Evolutionary conservation across 2,888 invertebrate species (phyloP).

Genomic region (Antheraea yamamai): DNA sequence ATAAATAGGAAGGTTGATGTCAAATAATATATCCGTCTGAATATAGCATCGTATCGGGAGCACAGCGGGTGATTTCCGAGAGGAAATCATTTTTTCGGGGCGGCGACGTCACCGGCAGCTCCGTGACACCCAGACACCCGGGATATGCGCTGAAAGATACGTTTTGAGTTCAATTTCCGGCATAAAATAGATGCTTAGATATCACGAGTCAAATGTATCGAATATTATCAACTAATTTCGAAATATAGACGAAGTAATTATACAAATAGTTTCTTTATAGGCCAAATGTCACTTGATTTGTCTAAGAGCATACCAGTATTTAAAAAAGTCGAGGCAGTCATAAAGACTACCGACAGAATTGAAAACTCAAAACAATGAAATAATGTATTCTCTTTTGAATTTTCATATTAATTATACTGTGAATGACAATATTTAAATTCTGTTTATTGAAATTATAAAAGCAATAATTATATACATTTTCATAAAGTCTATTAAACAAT

Average conservation of each 20-base stretch:
- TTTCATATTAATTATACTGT: too few relatives aligned
- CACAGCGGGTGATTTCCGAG: conserved; percentile 20
- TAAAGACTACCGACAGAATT: too few relatives aligned
- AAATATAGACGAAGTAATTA: too few relatives aligned
- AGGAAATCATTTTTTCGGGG: conserved; percentile 20
- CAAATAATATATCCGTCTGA: conserved; percentile 8
- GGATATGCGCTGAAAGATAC: conserved; percentile 14
- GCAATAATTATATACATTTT: too few relatives aligned
- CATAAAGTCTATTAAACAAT: too few relatives aligned
- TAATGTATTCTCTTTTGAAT: too few relatives aligned
- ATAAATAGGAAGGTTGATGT: conserved; percentile 4
- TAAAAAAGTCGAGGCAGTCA: too few relatives aligned
- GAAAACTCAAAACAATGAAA: too few relatives aligned
- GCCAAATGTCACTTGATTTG: background rate
- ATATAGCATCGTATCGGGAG: background rate
- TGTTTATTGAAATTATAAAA: too few relatives aligned
- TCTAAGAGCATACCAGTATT: too few relatives aligned
- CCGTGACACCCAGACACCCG: conserved; percentile 11
- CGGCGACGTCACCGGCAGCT: conserved; percentile 13
- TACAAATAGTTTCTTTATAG: too few relatives aligned
- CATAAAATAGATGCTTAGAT: conserved; percentile 15
- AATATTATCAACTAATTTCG: background rate
- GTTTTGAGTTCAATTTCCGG: conserved; percentile 21
- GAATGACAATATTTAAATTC: too few relatives aligned
- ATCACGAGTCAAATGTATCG: background rate